Conservation (phyloP, 2,888 invertebrate species). For the Caenorhabditis becei region DNA sequence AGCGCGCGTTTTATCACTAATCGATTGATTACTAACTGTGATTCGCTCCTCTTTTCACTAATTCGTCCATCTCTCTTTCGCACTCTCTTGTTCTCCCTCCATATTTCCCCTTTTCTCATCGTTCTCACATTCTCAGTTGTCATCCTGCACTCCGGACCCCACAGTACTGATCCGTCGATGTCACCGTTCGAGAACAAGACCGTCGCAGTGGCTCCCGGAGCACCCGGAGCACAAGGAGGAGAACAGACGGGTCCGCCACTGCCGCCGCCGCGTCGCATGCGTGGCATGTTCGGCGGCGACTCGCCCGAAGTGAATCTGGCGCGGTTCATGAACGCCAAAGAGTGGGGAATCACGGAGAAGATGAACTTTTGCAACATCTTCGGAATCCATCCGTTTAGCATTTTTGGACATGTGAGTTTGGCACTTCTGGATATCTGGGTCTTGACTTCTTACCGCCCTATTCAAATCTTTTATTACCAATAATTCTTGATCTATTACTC, state of each 20-base stretch:
- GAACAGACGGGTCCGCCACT: neutral
- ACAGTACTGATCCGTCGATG: constrained; percentile 12
- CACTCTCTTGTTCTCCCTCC: neutral
- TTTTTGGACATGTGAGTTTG: constrained; percentile 34
- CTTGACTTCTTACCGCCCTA: no score
- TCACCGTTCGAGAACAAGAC: constrained; percentile 5
- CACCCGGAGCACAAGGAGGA: neutral
- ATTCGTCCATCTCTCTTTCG: neutral
- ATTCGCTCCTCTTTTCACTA: neutral
- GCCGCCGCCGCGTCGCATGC: constrained; percentile 11
- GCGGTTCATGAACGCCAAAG: constrained; percentile 20
- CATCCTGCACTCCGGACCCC: neutral
- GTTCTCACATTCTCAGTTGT: neutral
- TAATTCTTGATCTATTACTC: no score
- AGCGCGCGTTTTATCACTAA: no score
- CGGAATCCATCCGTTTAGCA: constrained; percentile 24
- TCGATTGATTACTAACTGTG: neutral
- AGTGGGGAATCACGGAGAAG: constrained; percentile 22
- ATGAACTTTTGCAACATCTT: constrained; percentile 32
- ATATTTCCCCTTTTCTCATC: constrained; percentile 5
- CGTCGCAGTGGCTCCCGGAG: neutral
- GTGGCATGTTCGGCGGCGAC: constrained; percentile 14
- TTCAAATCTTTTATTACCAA: no score
- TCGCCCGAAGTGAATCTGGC: constrained; percentile 6
- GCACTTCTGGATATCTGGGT: neutral